Conservation (phyloP, 2,113 vertebrate genomes). For the Vireo altiloquus region DNA sequence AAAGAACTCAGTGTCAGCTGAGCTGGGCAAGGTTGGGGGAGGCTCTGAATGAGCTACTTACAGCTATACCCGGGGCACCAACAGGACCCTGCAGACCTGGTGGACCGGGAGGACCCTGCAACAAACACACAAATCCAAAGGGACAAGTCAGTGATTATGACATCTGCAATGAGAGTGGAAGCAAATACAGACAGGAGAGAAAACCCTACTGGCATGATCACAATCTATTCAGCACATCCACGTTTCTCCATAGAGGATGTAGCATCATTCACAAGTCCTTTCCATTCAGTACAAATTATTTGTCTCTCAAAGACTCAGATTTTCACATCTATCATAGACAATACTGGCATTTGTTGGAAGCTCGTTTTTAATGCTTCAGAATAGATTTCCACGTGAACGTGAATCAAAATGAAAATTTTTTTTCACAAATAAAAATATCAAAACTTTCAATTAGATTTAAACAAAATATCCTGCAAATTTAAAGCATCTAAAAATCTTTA, state of each 20-base stretch:
- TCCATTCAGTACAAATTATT: background rate
- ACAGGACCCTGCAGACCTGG: conserved; percentile 92
- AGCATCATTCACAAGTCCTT: background rate
- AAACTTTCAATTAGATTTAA: background rate
- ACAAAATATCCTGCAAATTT: background rate
- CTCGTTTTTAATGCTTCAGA: background rate
- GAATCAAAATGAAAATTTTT: background rate
- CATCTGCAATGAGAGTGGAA: background rate
- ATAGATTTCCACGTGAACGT: background rate
- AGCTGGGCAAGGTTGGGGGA: background rate
- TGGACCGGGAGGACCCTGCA: conserved; percentile 92
- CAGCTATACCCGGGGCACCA: conserved; percentile 93
- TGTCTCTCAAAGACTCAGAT: background rate
- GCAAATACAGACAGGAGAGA: background rate
- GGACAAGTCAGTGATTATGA: background rate
- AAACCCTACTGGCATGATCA: background rate
- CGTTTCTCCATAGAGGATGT: background rate
- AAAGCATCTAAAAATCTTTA: background rate
- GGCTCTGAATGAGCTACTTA: conserved; percentile 71
- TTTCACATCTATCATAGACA: background rate
- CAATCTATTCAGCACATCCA: background rate
- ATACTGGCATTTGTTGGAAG: background rate
- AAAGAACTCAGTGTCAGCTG: background rate
- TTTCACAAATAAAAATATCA: background rate
- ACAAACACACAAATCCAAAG: conserved; percentile 24